Evolutionary conservation across 1,140 invertebrate genomes (phyloP).

Genomic region (Parapsyche elsis): DNA sequence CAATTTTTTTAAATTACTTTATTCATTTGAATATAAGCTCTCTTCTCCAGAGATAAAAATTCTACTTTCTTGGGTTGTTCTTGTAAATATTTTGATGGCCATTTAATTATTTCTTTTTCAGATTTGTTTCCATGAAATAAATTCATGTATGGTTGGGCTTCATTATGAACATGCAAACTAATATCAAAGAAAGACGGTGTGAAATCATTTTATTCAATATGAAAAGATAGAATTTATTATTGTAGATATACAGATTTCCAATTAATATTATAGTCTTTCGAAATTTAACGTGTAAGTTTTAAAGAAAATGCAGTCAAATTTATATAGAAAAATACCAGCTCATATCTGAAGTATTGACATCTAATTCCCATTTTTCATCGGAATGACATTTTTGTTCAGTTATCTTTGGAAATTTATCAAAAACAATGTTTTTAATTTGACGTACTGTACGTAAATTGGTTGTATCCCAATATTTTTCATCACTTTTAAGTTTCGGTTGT

Average conservation of each 20-base stretch:
- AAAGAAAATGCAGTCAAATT: neutral
- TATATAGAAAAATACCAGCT: neutral
- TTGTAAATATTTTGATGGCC: constrained; percentile 45
- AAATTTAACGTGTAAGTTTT: neutral
- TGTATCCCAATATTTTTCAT: neutral
- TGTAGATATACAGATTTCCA: too few relatives aligned
- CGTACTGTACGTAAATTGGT: neutral
- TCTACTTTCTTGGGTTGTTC: constrained; percentile 25
- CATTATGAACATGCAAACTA: neutral
- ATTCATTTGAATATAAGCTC: neutral
- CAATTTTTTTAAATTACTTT: constrained; percentile 8
- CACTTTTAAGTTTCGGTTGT: neutral
- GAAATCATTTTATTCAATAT: too few relatives aligned
- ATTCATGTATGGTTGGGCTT: constrained; percentile 36
- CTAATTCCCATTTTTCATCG: neutral
- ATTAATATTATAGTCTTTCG: too few relatives aligned
- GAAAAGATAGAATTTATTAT: too few relatives aligned
- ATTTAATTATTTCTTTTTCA: constrained; percentile 38
- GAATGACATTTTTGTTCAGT: neutral
- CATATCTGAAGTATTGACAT: neutral
- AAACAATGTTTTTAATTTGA: neutral
- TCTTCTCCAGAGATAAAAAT: constrained; percentile 32
- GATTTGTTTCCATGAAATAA: constrained; percentile 22
- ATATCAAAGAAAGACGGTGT: too few relatives aligned
- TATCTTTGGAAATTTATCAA: neutral